Percentiles rank a stretch among this genome's conserved stretches.
Conservation (phyloP, 1,140 invertebrate genomes). For the Latrodectus geometricus region DNA sequence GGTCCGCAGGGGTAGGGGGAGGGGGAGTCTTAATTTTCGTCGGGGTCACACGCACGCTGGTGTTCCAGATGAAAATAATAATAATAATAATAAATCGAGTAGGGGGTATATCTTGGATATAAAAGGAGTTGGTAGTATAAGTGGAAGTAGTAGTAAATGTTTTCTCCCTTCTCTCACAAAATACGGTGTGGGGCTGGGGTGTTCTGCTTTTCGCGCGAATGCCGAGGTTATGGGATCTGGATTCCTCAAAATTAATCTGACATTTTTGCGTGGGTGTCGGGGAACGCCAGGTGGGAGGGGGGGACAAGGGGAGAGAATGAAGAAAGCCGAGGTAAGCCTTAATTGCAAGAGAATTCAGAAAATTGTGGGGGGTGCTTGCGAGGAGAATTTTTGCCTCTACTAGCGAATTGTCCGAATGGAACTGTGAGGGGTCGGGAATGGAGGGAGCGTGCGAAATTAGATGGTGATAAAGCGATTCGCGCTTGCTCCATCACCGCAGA, state of each 20-base stretch:
- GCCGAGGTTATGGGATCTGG: not conserved
- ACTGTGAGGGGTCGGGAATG: not conserved
- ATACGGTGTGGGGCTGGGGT: not conserved
- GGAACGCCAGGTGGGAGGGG: no score
- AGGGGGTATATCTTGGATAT: slow-evolving; percentile 14
- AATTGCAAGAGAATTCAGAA: not conserved
- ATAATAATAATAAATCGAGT: slow-evolving; percentile 56
- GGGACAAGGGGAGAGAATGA: not conserved
- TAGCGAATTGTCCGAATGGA: not conserved
- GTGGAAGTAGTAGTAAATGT: not conserved
- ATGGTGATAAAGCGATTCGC: not conserved
- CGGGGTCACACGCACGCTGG: slow-evolving; percentile 33
- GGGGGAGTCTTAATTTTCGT: slow-evolving; percentile 40
- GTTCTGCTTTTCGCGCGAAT: not conserved
- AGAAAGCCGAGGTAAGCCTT: not conserved
- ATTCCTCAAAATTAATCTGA: slow-evolving; percentile 17
- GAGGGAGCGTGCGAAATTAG: not conserved
- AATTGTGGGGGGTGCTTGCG: not conserved
- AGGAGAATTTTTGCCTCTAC: not conserved
- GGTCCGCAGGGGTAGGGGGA: not conserved
- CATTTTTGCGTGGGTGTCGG: not conserved
- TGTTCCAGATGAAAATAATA: slow-evolving; percentile 6
- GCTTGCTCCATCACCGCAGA: not conserved
- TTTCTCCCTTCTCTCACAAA: slow-evolving; percentile 3
- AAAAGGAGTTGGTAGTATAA: slow-evolving; percentile 10